These are phyloP conservation scores for Cactoblastis cactorum DNA, from an alignment of 2,888 invertebrate species.

Conservation along the genomic window DNA sequence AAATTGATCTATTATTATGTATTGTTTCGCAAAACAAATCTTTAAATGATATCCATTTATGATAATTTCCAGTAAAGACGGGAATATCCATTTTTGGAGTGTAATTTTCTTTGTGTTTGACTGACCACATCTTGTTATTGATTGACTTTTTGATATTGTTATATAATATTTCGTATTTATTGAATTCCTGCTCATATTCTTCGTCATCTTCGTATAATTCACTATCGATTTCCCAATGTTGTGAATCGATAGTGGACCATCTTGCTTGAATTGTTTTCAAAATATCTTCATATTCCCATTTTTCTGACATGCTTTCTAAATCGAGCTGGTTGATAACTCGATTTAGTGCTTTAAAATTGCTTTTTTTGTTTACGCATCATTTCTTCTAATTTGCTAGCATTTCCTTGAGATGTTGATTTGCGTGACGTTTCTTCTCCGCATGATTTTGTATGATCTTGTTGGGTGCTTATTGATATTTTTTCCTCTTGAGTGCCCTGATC, in stretches of 20 bases:
- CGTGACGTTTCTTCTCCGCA: background rate
- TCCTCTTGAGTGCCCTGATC: background rate
- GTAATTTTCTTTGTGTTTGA: background rate
- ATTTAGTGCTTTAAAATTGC: background rate
- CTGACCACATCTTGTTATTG: background rate
- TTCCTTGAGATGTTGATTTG: background rate
- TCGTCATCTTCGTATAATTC: too few species aligned
- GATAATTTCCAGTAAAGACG: constrained; percentile 4
- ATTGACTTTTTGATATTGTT: background rate
- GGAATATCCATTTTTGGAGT: constrained; percentile 7
- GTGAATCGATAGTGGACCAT: too few species aligned
- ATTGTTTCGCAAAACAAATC: background rate
- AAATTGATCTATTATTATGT: background rate
- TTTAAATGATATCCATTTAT: constrained; percentile 4
- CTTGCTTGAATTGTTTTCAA: background rate
- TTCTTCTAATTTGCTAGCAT: background rate
- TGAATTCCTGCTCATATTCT: background rate
- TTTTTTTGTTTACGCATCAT: background rate
- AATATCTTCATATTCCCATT: background rate
- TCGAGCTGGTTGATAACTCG: background rate
- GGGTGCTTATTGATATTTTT: background rate
- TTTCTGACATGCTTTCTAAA: background rate
- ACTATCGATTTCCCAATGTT: too few species aligned
- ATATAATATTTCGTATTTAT: background rate
- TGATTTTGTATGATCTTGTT: background rate